Percentiles rank a stretch among this genome's conserved stretches.
phyloP scores from a whole-genome alignment of 2,113 vertebrate genomes.

The Tachycineta bicolor region DNA sequence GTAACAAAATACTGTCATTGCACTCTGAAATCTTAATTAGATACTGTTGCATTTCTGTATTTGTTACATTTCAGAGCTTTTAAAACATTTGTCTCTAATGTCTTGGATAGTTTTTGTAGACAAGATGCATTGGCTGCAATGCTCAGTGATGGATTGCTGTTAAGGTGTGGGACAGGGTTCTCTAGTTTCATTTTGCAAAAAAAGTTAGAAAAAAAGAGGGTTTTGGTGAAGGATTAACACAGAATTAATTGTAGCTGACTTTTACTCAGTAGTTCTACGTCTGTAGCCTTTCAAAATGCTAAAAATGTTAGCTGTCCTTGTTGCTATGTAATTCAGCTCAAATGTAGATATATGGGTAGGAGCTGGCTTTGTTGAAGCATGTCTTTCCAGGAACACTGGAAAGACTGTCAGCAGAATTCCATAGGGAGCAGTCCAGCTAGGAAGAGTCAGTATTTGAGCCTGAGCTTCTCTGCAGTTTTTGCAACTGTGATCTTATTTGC shows the following conservation, averaged over 20 bases:
- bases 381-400: neutral
- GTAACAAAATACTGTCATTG: neutral
- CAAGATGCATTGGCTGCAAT: neutral
- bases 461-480: neutral
- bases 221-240: neutral
- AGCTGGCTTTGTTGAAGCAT: neutral
- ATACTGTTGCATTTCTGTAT: neutral
- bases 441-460: neutral
- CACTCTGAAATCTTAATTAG: neutral
- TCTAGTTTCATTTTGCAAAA: neutral
- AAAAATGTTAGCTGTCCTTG: neutral
- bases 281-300: neutral
- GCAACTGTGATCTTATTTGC: neutral
- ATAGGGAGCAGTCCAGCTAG: neutral
- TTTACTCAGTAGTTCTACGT: neutral
- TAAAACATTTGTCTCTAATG: neutral
- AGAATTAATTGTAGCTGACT: neutral
- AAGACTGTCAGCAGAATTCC: neutral
- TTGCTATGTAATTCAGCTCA: neutral
- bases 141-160: neutral
- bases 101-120: neutral
- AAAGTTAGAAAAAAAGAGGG: rapidly evolving
- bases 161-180: neutral
- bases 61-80: neutral
- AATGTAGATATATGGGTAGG: neutral